These are phyloP conservation scores for Drosophila trichaetosa DNA, from an alignment of 2,888 invertebrate species.

Conservation along the genomic window DNA sequence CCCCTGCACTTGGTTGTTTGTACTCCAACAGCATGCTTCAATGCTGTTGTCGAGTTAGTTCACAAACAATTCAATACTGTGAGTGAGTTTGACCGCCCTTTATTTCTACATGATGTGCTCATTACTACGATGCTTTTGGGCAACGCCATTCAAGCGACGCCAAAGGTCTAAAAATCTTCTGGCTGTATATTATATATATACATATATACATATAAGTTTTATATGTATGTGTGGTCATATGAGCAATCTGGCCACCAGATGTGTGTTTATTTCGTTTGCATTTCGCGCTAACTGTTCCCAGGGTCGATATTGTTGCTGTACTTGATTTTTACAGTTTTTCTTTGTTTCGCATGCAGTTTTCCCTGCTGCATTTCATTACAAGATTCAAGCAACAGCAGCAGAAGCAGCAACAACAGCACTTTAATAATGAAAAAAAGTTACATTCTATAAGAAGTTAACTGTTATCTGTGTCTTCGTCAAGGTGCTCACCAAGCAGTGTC, in stretches of 20 bases:
- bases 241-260: constrained; percentile 71
- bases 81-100: constrained; percentile 50
- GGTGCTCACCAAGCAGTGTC: constrained; percentile 26
- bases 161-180: constrained; percentile 40
- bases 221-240: constrained; percentile 15
- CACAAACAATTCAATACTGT: constrained; percentile 44
- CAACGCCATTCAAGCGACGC: constrained; percentile 49
- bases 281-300: constrained; percentile 63
- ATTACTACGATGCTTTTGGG: constrained; percentile 6
- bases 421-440: constrained; percentile 33
- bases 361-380: constrained; percentile 60
- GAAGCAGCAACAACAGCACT: constrained; percentile 14
- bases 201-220: neutral
- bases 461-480: constrained; percentile 33
- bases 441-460: constrained; percentile 29
- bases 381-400: constrained; percentile 30
- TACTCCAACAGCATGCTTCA: constrained; percentile 52
- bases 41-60: constrained; percentile 43
- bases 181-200: neutral
- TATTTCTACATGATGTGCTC: constrained; percentile 1
- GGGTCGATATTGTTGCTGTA: constrained; percentile 53
- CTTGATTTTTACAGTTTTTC: constrained; percentile 53
- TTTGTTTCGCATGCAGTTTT: constrained; percentile 53
- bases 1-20: constrained; percentile 50
- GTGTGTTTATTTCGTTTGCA: constrained; percentile 47